Evolutionary conservation across 2,888 invertebrate genomes (phyloP), one percentile per base, ranked within the genome.

Genomic region (Noctua pronuba): DNA sequence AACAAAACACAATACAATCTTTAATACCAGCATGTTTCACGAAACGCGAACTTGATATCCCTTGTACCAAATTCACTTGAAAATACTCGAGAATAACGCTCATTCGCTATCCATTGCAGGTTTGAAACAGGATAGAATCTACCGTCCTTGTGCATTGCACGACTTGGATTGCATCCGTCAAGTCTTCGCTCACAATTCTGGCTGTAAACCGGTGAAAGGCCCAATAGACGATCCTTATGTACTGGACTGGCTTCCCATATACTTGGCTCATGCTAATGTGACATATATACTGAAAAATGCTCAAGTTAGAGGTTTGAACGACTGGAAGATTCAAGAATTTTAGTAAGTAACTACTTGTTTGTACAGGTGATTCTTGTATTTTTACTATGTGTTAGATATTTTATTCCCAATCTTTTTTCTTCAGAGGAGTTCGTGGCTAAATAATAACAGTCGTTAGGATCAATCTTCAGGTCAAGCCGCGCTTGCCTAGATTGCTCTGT

Each of bases 311-410:
- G 90, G 90, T 5, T 69, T 90, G 18, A 80, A 86, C 13, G 77
- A 83, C 28, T 87, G 79, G 6, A 84, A 75, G 58, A 84, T 90
- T 46, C 83, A 71, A 21, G 87, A 88, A 62, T 87, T 90, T 74
- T 88, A 86, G 90, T 90, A 79, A 88, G 89, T 90, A 62, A 58
- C 13, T 72, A 31, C 1, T 35, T 28, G 1, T 31, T 64, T 18
- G 46, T 73, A 73, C 10, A 28, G 16, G 28, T 58, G 6, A 28
- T 28, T 58, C 28, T 58, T 58, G 3, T 31, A 18, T 28, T 73
- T 38, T 7, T 24, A 18, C 16, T 11, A 24, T 52, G 24, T 55
- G n/a, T 55, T 11, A 10, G 18, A 35, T 6, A 28, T 38, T 79
- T 28, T 79, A 10, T 52, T 64, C 11, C 10, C 7, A 24, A 52